Conservation (phyloP, 2,113 vertebrate genomes). For the Danionella cerebrum region DNA sequence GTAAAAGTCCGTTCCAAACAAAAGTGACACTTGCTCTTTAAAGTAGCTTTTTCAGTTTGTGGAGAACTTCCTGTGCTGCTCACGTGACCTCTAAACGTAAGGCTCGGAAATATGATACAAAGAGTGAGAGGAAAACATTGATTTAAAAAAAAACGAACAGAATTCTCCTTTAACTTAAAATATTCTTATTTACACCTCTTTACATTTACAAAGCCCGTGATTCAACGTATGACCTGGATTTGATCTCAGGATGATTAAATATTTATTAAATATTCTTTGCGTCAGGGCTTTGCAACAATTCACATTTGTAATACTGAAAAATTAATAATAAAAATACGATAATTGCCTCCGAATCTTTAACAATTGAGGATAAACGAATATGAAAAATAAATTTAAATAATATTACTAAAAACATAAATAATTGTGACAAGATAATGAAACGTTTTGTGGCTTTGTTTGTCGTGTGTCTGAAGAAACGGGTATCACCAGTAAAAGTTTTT, state of each 20-base stretch:
- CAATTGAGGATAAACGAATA: conserved; percentile 31
- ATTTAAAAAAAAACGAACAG: too few species aligned
- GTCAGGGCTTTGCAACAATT: conserved; percentile 3
- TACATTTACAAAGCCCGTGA: conserved; percentile 22
- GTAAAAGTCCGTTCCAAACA: background rate
- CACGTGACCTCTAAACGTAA: conserved; percentile 6
- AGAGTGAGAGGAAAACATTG: conserved; percentile 40
- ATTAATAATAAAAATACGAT: conserved; percentile 33
- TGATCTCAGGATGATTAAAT: conserved; percentile 8
- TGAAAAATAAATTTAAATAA: conserved; percentile 60
- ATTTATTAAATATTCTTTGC: conserved; percentile 7
- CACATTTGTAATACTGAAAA: background rate
- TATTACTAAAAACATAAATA: conserved; percentile 67
- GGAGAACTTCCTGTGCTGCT: conserved; percentile 1
- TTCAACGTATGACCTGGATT: background rate
- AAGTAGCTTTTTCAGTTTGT: background rate
- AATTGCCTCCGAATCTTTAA: conserved; percentile 22
- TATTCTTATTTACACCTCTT: conserved; percentile 68
- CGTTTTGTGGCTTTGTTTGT: conserved; percentile 36
- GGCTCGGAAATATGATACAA: conserved; percentile 43
- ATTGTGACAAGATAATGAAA: too few species aligned
- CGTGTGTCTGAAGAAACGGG: conserved; percentile 33
- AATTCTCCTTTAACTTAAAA: conserved; percentile 59
- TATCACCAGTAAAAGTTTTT: conserved; percentile 21
- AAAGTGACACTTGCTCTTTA: background rate